phyloP scores from a whole-genome alignment of 35 echinoderm and acorn worm species.

The Stichopus chloronotus region DNA sequence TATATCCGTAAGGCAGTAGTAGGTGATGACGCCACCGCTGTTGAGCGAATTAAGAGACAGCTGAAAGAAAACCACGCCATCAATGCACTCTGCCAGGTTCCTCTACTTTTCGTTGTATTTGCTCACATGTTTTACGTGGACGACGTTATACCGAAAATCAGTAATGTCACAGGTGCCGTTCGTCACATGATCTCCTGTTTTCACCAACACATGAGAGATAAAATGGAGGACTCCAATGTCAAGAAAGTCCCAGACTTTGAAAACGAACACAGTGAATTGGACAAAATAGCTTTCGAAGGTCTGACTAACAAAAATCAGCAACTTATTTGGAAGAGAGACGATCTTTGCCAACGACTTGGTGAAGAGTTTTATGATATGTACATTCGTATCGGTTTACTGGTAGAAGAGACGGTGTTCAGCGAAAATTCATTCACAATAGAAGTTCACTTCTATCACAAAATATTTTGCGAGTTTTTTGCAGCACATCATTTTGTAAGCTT shows the following conservation, averaged over 20 bases:
- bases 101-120: not conserved
- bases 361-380: constrained; percentile 16
- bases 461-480: not conserved
- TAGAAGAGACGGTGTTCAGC: not conserved
- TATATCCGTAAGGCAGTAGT: constrained; percentile 18
- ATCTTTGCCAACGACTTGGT: not conserved
- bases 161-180: not conserved
- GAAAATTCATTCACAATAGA: not conserved
- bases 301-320: not conserved
- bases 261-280: not conserved
- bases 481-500: not conserved
- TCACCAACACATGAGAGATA: constrained; percentile 16
- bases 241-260: not conserved
- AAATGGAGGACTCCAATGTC: not conserved
- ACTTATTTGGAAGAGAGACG: not conserved
- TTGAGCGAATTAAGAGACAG: not conserved
- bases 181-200: not conserved
- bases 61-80: constrained; percentile 3
- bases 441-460: constrained; percentile 10
- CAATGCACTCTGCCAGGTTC: not conserved
- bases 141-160: not conserved
- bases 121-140: not conserved
- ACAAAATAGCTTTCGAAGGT: not conserved
- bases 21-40: not conserved
- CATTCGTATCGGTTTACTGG: not conserved